Percentiles rank a stretch among this genome's conserved stretches.
Conservation (phyloP, 2,888 invertebrate genomes). For the Leptopilina drosophilae region DNA sequence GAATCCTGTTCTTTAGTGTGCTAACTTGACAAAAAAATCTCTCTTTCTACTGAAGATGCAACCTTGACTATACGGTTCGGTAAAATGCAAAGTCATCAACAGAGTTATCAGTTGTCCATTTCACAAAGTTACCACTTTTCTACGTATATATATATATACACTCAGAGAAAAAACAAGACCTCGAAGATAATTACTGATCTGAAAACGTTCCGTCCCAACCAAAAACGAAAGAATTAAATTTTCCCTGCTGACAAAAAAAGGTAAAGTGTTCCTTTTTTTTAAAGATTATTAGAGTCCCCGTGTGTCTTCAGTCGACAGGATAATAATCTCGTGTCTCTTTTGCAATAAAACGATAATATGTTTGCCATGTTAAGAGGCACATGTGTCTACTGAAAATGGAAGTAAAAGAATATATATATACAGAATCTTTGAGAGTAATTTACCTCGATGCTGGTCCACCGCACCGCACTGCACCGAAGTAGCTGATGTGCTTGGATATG, state of each 20-base stretch:
- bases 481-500: slow-evolving; percentile 34
- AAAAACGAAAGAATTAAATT: neutral
- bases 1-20: no score
- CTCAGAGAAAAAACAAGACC: no score
- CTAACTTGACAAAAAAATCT: no score
- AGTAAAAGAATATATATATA: slow-evolving; percentile 28
- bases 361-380: slow-evolving; percentile 31
- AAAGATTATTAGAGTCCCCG: neutral
- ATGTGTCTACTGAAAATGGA: slow-evolving; percentile 51
- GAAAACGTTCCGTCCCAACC: no score
- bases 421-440: slow-evolving; percentile 53
- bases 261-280: slow-evolving; percentile 1
- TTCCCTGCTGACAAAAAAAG: neutral
- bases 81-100: no score
- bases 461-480: neutral
- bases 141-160: no score
- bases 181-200: no score
- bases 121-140: no score
- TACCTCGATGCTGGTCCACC: slow-evolving; percentile 52
- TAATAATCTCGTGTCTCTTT: slow-evolving; percentile 32
- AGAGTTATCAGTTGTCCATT: no score
- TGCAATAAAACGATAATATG: slow-evolving; percentile 33
- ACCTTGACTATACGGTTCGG: no score
- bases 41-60: no score
- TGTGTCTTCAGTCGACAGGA: neutral